phyloP scores from a whole-genome alignment of 2,113 vertebrate species.

The Trematocara stigmaticum region DNA sequence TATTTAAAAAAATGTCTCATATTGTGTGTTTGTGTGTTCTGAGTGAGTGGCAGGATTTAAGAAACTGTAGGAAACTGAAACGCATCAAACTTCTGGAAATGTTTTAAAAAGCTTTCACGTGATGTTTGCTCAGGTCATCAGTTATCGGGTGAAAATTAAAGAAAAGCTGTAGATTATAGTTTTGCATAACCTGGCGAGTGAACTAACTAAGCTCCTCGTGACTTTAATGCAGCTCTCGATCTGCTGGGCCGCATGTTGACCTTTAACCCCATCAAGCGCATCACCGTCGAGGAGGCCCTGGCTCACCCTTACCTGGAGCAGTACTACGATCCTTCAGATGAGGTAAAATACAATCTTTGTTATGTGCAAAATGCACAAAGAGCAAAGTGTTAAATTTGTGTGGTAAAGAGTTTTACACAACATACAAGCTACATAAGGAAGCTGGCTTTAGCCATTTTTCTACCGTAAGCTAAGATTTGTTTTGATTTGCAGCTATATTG shows the following conservation, averaged over 20 bases:
- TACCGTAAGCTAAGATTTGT: neutral
- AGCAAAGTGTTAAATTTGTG: neutral
- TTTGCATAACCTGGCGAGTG: neutral
- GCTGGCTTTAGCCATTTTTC: neutral
- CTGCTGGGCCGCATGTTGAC: slow-evolving; percentile 87
- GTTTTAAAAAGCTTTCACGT: neutral
- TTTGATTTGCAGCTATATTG: neutral
- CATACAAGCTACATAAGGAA: neutral
- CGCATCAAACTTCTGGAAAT: neutral
- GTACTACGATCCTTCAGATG: slow-evolving; percentile 89
- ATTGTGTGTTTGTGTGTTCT: neutral
- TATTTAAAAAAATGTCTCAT: neutral
- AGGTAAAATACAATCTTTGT: slow-evolving; percentile 60
- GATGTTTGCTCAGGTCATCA: neutral
- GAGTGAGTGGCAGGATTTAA: neutral
- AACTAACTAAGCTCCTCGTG: neutral
- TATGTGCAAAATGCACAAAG: no score
- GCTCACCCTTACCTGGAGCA: slow-evolving; percentile 88
- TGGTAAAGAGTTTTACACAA: neutral
- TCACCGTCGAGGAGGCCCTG: slow-evolving; percentile 86
- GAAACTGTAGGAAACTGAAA: neutral
- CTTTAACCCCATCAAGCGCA: slow-evolving; percentile 88
- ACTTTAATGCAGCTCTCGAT: slow-evolving; percentile 75
- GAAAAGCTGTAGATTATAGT: neutral
- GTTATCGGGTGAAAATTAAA: neutral